Percentiles rank a stretch among this genome's conserved stretches.
Evolutionary conservation across 2,888 invertebrate species (phyloP).

Genomic region (Druceiella hillmani): DNA sequence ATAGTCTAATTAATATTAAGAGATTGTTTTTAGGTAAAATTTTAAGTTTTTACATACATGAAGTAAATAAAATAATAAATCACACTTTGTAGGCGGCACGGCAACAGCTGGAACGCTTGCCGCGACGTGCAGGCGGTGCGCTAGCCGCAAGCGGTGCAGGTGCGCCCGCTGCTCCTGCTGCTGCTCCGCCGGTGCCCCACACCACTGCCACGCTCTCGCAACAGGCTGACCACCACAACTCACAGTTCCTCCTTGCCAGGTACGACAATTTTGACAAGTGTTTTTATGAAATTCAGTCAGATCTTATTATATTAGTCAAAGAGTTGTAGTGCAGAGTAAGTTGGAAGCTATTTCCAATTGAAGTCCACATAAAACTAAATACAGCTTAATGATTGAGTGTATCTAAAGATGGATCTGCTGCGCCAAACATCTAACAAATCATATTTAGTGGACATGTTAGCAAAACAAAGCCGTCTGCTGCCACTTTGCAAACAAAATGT

Average conservation of each 20-base stretch:
- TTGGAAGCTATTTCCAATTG: too few species aligned
- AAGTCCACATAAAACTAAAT: too few species aligned
- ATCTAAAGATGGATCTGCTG: too few species aligned
- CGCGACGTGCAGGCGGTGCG: conserved; percentile 72
- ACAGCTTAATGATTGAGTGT: too few species aligned
- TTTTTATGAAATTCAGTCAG: too few species aligned
- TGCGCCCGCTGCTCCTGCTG: conserved; percentile 51
- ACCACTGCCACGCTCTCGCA: conserved; percentile 34
- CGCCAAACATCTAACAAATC: too few species aligned
- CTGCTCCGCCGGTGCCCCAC: conserved; percentile 41
- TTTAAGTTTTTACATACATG: not conserved
- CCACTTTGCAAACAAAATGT: too few species aligned
- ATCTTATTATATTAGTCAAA: too few species aligned
- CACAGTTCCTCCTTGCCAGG: conserved; percentile 43
- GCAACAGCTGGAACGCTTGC: conserved; percentile 85
- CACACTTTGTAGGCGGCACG: conserved; percentile 61
- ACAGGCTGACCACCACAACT: conserved; percentile 29
- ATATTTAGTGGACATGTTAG: too few species aligned
- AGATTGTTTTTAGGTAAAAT: not conserved
- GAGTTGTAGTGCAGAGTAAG: too few species aligned
- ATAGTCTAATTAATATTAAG: not conserved
- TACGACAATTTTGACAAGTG: too few species aligned
- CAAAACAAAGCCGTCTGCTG: too few species aligned
- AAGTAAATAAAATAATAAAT: not conserved
- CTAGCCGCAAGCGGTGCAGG: conserved; percentile 49